Evolutionary conservation across 2,888 invertebrate species (phyloP).

Genomic region (Drosophila multiciliata): DNA sequence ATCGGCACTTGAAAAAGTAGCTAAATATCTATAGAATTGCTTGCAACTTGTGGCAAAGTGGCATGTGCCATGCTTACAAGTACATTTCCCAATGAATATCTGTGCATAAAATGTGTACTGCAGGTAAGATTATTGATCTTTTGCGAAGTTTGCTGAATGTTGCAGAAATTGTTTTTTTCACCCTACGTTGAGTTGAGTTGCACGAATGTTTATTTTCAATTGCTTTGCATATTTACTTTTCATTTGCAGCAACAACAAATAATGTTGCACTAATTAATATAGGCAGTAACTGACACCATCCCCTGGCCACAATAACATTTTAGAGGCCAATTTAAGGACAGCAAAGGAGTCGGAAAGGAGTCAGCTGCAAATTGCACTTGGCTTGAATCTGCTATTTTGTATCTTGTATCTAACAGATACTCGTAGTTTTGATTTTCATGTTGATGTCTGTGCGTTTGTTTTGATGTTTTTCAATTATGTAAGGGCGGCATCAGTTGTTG

Average conservation of each 20-base stretch:
- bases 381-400: constrained; percentile 8
- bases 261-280: constrained; percentile 22
- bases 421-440: constrained; percentile 67
- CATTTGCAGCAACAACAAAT: constrained; percentile 54
- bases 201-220: constrained; percentile 55
- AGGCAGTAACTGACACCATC: background rate
- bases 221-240: constrained; percentile 64
- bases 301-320: constrained; percentile 21
- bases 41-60: constrained; percentile 26
- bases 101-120: constrained; percentile 9
- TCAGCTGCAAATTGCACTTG: constrained; percentile 53
- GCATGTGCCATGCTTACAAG: constrained; percentile 47
- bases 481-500: constrained; percentile 57
- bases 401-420: constrained; percentile 59
- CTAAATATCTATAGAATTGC: background rate
- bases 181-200: background rate
- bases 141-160: background rate
- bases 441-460: constrained; percentile 54
- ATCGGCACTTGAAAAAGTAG: constrained; percentile 1
- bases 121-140: constrained; percentile 9
- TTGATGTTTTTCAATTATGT: constrained; percentile 79
- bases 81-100: constrained; percentile 35
- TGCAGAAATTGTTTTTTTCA: background rate
- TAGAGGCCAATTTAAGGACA: constrained; percentile 29
- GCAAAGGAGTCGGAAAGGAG: constrained; percentile 22